Evolutionary conservation across 2,797 vertebrate genomes (phyloP).

Genomic region (Phyllotis vaccarum): DNA sequence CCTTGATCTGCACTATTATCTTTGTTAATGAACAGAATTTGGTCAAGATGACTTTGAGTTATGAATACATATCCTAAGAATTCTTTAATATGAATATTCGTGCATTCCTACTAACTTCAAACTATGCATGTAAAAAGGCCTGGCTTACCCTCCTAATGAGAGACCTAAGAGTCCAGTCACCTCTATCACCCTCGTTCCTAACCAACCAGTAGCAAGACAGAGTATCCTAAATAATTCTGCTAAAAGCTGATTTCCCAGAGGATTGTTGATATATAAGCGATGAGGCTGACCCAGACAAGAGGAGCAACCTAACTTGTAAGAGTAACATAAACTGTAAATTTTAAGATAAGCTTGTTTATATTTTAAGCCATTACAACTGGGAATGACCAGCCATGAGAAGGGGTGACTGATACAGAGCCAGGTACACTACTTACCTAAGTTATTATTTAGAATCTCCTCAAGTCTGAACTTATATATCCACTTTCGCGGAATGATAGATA

Average conservation of each 20-base stretch:
- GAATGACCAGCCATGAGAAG: neutral
- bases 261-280: neutral
- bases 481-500: neutral
- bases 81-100: neutral
- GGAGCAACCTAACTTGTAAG: neutral
- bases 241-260: neutral
- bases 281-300: neutral
- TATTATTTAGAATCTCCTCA: neutral
- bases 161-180: neutral
- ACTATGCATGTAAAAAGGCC: neutral
- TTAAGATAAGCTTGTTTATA: neutral
- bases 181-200: neutral
- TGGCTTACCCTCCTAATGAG: neutral
- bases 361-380: conserved; percentile 3
- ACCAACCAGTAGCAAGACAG: neutral
- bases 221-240: neutral
- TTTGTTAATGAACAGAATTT: neutral
- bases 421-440: neutral
- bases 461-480: neutral
- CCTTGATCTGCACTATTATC: neutral
- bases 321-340: neutral
- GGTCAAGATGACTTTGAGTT: neutral
- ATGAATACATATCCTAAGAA: neutral
- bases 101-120: neutral
- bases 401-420: neutral